These are phyloP conservation scores for Megathymus violae DNA, from an alignment of 1,140 invertebrate species.

Conservation along the genomic window DNA sequence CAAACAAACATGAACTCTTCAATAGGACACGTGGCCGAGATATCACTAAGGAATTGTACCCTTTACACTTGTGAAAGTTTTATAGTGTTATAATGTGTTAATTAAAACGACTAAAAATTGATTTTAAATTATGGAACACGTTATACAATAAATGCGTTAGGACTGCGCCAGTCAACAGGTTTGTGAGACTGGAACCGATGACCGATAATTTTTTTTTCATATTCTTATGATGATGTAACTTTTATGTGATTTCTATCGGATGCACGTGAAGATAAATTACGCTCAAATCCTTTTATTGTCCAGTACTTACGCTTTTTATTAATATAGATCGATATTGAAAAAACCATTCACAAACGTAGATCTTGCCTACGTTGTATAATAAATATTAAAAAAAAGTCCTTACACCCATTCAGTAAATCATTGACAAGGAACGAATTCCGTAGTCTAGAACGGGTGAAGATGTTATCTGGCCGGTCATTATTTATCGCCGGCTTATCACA, in stretches of 20 bases:
- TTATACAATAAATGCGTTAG: conserved; percentile 23
- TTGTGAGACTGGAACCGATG: conserved; percentile 35
- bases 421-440: conserved; percentile 52
- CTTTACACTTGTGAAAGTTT: conserved; percentile 37
- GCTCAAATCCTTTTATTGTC: neutral
- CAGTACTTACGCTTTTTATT: neutral
- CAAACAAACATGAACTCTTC: conserved; percentile 64
- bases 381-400: conserved; percentile 23
- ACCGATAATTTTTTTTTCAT: conserved; percentile 37
- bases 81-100: conserved; percentile 30
- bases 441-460: conserved; percentile 50
- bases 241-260: neutral
- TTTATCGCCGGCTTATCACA: conserved; percentile 65
- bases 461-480: conserved; percentile 59
- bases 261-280: neutral
- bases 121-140: conserved; percentile 18
- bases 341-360: conserved; percentile 30
- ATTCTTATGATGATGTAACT: conserved; percentile 31
- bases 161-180: conserved; percentile 13
- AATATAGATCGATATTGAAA: conserved; percentile 14
- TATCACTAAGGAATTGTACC: conserved; percentile 23
- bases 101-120: conserved; percentile 30
- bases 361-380: conserved; percentile 6
- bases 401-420: conserved; percentile 59
- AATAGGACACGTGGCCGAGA: conserved; percentile 62